Evolutionary conservation across 2,113 vertebrate species (phyloP).

Genomic region (Rhineura floridana): DNA sequence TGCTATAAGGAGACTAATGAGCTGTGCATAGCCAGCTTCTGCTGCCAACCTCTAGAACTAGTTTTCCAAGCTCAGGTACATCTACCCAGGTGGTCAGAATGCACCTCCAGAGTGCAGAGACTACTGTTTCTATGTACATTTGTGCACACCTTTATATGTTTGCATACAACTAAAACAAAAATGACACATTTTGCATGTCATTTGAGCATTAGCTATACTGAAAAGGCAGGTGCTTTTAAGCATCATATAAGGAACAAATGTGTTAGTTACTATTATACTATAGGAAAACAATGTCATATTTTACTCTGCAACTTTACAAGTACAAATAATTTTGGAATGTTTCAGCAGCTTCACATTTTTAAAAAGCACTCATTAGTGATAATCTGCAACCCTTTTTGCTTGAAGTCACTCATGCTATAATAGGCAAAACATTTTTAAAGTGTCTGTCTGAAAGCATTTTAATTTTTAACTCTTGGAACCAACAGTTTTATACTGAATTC

Average conservation of each 20-base stretch:
- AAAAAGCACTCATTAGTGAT: not conserved
- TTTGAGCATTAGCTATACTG: not conserved
- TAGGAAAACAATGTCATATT: not conserved
- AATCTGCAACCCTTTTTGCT: not conserved
- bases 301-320: not conserved
- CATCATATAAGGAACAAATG: not conserved
- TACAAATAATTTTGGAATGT: not conserved
- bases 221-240: not conserved
- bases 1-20: not conserved
- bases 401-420: constrained; percentile 5
- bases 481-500: not conserved
- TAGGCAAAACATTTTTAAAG: not conserved
- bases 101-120: not conserved
- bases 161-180: not conserved
- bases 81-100: not conserved
- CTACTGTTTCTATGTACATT: not conserved
- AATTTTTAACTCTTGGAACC: not conserved
- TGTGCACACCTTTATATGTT: not conserved
- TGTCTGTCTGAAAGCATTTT: not conserved
- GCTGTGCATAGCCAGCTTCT: not conserved
- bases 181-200: not conserved
- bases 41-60: not conserved
- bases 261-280: not conserved
- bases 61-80: not conserved
- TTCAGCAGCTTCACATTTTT: not conserved